Conservation (phyloP, 2,888 invertebrate genomes). For the Archaeoteleia sp. region DNA sequence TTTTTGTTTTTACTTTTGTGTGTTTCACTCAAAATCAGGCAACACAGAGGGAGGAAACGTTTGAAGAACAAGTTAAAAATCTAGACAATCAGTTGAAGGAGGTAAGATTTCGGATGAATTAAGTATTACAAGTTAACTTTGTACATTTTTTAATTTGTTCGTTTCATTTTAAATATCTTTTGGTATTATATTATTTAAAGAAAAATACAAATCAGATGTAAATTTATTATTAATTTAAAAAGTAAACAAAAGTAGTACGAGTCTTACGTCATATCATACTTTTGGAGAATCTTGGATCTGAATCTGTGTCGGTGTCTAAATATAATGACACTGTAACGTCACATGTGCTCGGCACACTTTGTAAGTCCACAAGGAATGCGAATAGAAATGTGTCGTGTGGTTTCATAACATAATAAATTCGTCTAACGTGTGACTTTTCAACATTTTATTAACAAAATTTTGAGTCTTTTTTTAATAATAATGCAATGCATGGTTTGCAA, state of each 20-base stretch:
- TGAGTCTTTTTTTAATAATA: slow-evolving; percentile 32
- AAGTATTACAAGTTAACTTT: too few species aligned
- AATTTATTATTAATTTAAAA: too few species aligned
- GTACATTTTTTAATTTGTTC: too few species aligned
- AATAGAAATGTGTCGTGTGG: slow-evolving; percentile 38
- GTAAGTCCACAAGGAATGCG: slow-evolving; percentile 46
- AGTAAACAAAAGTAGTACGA: too few species aligned
- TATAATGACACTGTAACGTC: slow-evolving; percentile 43
- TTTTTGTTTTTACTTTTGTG: slow-evolving; percentile 71
- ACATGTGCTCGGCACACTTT: slow-evolving; percentile 43
- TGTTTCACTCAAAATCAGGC: slow-evolving; percentile 81
- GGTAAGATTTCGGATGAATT: too few species aligned
- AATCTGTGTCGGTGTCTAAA: slow-evolving; percentile 49
- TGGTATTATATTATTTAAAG: too few species aligned
- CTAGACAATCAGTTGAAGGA: slow-evolving; percentile 93
- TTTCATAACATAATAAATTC: slow-evolving; percentile 26
- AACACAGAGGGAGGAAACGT: slow-evolving; percentile 95
- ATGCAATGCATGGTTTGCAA: too few species aligned
- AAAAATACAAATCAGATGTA: too few species aligned
- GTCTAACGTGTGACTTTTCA: slow-evolving; percentile 1
- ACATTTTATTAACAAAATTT: too few species aligned
- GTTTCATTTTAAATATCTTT: too few species aligned
- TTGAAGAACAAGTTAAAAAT: slow-evolving; percentile 92
- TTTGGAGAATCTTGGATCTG: slow-evolving; percentile 44
- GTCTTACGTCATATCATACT: not conserved